phyloP scores from a whole-genome alignment of 2,797 vertebrate genomes.

The Smutsia temminckii region DNA sequence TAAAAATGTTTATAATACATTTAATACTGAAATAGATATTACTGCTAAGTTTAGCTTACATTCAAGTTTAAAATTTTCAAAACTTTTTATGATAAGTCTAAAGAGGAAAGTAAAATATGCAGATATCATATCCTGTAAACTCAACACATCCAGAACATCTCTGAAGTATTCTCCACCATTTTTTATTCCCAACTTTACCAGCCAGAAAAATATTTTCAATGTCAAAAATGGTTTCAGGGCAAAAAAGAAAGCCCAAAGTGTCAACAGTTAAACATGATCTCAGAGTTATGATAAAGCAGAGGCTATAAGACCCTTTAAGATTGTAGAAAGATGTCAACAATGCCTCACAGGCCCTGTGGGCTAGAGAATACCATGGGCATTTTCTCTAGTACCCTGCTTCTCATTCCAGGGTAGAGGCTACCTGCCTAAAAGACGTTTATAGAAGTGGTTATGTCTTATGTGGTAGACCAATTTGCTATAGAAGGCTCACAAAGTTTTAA shows the following conservation, averaged over 20 bases:
- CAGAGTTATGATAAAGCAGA: neutral
- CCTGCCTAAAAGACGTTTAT: neutral
- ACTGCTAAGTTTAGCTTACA: neutral
- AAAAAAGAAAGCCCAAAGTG: neutral
- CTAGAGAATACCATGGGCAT: neutral
- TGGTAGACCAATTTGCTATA: neutral
- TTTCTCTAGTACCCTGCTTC: neutral
- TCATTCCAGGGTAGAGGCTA: neutral
- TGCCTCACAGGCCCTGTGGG: neutral
- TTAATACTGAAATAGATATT: constrained; percentile 13
- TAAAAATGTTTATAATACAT: neutral
- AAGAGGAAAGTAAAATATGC: neutral
- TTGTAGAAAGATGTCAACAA: neutral
- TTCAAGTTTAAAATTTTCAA: constrained; percentile 19
- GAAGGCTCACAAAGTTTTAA: neutral
- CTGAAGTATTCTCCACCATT: neutral
- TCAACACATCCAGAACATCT: neutral
- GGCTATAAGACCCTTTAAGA: neutral
- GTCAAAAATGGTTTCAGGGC: neutral
- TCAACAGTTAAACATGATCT: neutral
- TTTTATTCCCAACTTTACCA: constrained; percentile 1
- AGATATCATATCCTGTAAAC: neutral
- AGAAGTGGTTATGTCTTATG: neutral
- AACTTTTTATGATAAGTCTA: neutral
- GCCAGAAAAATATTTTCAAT: neutral